These are phyloP conservation scores for Platygyra sinensis DNA, from an alignment of 64 coral and sea anemone species.

Conservation along the genomic window DNA sequence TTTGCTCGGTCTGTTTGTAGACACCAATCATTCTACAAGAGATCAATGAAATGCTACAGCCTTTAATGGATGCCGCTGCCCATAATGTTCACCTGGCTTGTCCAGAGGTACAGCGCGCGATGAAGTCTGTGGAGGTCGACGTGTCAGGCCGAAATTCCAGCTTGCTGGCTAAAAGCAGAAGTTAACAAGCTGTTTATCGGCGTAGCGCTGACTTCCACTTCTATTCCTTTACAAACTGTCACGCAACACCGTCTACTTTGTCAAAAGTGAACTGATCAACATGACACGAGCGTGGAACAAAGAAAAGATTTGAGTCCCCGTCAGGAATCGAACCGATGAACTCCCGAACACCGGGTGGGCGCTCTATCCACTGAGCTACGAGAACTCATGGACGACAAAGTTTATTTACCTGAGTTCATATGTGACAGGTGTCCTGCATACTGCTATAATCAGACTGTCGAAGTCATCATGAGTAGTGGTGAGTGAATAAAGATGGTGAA, in stretches of 20 bases:
- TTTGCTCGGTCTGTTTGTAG: conserved; percentile 31
- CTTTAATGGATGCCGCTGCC: conserved; percentile 63
- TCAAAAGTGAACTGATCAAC: no score
- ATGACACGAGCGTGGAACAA: no score
- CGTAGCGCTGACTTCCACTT: neutral
- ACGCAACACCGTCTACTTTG: neutral
- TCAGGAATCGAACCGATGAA: no score
- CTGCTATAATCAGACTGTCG: no score
- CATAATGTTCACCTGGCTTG: conserved; percentile 69
- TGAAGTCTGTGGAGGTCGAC: conserved; percentile 49
- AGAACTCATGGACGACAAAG: no score
- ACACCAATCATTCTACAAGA: conserved; percentile 63
- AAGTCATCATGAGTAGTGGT: no score
- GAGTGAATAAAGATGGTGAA: no score
- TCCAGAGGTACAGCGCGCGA: conserved; percentile 58
- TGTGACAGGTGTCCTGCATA: no score
- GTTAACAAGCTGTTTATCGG: neutral
- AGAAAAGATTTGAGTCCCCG: no score
- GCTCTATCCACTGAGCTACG: no score
- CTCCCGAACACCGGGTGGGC: no score
- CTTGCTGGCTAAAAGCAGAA: neutral
- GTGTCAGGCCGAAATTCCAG: conserved; percentile 9
- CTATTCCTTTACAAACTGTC: neutral
- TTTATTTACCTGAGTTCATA: no score
- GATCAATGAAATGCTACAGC: conserved; percentile 69